Evolutionary conservation across 2,113 vertebrate genomes (phyloP).

Genomic region (Chamaetylas fuelleborni): DNA sequence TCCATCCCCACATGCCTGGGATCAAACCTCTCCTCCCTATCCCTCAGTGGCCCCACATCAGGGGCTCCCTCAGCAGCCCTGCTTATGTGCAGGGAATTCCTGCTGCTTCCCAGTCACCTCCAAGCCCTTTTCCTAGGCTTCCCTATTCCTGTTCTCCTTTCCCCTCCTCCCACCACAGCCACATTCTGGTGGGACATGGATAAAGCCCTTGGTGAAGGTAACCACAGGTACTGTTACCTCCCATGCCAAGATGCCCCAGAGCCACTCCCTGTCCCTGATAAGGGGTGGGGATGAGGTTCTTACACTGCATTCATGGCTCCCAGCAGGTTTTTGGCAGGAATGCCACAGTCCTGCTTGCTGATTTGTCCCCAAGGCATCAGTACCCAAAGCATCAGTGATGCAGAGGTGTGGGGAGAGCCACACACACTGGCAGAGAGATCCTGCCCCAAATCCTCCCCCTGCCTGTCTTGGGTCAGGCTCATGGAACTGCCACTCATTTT

Average conservation of each 20-base stretch:
- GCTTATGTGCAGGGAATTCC: accelerated
- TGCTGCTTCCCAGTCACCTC: neutral
- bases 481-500: neutral
- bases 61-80: neutral
- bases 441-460: neutral
- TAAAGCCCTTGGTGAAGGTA: neutral
- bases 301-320: neutral
- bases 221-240: neutral
- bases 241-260: accelerated
- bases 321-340: neutral
- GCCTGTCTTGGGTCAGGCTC: neutral
- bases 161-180: neutral
- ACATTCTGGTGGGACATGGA: accelerated
- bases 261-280: accelerated
- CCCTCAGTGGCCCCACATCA: accelerated
- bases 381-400: neutral
- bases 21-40: neutral
- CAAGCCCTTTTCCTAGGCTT: neutral
- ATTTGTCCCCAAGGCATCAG: neutral
- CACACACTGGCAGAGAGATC: neutral
- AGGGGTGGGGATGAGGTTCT: neutral
- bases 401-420: neutral
- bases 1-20: neutral
- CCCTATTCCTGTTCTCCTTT: neutral
- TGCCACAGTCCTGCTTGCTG: neutral